phyloP scores from a whole-genome alignment of 92 coral and sea anemone genomes.

The Phenganax stokvisi region DNA sequence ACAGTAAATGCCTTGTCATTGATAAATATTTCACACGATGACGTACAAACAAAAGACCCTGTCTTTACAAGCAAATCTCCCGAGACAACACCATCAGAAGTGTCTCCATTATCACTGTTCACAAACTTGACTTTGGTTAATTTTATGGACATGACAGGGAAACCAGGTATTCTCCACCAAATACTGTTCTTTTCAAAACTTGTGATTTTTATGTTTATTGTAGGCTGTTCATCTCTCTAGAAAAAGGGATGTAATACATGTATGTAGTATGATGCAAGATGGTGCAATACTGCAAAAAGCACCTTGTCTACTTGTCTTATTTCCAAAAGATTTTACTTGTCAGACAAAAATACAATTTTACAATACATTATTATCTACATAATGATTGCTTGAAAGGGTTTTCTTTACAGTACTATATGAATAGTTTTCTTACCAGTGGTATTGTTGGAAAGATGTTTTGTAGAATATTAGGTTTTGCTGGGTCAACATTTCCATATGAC shows the following conservation, averaged over 20 bases:
- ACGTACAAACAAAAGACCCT: not conserved
- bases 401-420: too few relatives aligned
- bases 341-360: too few relatives aligned
- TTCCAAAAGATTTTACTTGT: too few relatives aligned
- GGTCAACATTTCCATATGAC: slow-evolving; percentile 36
- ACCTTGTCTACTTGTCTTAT: too few relatives aligned
- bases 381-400: too few relatives aligned
- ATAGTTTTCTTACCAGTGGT: not conserved
- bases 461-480: slow-evolving; percentile 18
- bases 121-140: not conserved
- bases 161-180: slow-evolving; percentile 3
- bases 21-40: not conserved
- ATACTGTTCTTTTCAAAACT: not conserved
- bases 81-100: not conserved
- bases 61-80: not conserved
- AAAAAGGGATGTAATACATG: too few relatives aligned
- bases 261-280: too few relatives aligned
- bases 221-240: too few relatives aligned
- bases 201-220: not conserved
- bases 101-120: not conserved
- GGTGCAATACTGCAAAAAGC: too few relatives aligned
- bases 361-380: too few relatives aligned
- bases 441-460: slow-evolving; percentile 8
- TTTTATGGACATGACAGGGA: not conserved
- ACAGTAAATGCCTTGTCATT: not conserved